Evolutionary conservation across 1,140 invertebrate genomes (phyloP), one percentile per base, ranked within the genome.

Genomic region (Ctenoplectra terminalis): DNA sequence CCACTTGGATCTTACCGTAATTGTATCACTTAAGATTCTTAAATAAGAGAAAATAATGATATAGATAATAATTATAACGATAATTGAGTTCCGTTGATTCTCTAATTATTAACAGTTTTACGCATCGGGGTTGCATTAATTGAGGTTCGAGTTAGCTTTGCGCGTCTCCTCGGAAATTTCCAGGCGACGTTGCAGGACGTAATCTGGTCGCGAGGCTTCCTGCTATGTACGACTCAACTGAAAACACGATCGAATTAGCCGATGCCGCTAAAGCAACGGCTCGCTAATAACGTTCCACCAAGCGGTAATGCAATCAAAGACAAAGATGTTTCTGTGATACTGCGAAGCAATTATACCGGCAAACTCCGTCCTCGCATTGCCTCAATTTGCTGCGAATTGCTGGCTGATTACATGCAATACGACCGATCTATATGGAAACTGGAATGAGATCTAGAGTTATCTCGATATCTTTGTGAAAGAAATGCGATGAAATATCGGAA

Each of bases 161-260:
- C 46, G 67, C 13, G 20, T 17, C 13, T 23, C 31, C 17, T 20
- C 20, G 34, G 48, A 52, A 67, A 77, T 77, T 67, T 29, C 7
- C 26, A 43, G 20, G 70, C 54, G 52, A 40, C 17, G 5, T 29
- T 5, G 23, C 13, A 17, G 0, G 23, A 7, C 23, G 46, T 11
- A 34, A 63, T 60, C 58, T 6, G 43, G 20, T 20, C 26, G 74
- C 34, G 37, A 34, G 26, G 6, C 31, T 46, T 11, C 34, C 37
- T 23, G 26, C 15, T 4, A 11, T 1, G 40, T 23, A 20, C n/a
- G 46, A 17, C 48, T 43, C 34, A 23, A 9, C 70, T 56, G 82
- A 84, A 77, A 81, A 58, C 56, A 40, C 76, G 79, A 83, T 83
- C 75, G 52, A 85, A 83, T 85, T 85, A 85, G 56, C 58, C 23